Evolutionary conservation across 37 sponge, comb jelly and placozoan genomes (phyloP).

Genomic region (Theonella swinhoei): DNA sequence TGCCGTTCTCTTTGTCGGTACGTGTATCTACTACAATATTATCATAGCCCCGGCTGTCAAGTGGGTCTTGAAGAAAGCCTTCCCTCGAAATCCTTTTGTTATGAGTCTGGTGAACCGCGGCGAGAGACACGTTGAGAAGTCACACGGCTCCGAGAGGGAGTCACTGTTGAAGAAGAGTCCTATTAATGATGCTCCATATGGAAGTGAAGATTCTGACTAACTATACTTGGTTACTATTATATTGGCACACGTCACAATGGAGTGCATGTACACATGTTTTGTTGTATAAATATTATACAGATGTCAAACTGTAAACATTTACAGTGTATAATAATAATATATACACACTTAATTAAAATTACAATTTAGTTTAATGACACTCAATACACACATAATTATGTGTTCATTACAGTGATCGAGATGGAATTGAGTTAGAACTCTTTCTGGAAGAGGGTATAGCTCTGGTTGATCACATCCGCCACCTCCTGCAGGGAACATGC

Average conservation of each 20-base stretch:
- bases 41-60: slow-evolving; percentile 61
- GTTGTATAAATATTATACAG: no score
- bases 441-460: slow-evolving; percentile 8
- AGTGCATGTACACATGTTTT: neutral
- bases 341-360: no score
- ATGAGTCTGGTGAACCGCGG: neutral
- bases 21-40: slow-evolving; percentile 90
- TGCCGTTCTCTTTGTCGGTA: slow-evolving; percentile 81
- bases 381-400: no score
- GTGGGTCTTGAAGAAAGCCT: neutral
- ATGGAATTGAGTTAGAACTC: neutral
- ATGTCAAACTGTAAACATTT: no score
- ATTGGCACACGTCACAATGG: neutral
- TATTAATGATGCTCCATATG: slow-evolving; percentile 7
- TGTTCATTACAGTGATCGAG: no score
- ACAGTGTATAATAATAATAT: no score
- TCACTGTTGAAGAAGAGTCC: neutral
- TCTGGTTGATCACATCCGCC: slow-evolving; percentile 6
- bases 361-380: neutral
- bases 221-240: neutral
- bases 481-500: slow-evolving; percentile 10
- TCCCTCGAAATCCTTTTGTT: slow-evolving; percentile 34
- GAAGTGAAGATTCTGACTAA: neutral
- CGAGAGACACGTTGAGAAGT: neutral
- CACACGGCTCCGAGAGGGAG: slow-evolving; percentile 7